A percentile compares a stretch with the other conserved stretches of the same genome.
Conservation (phyloP, 2,113 vertebrate species). For the Spea multiplicata region DNA sequence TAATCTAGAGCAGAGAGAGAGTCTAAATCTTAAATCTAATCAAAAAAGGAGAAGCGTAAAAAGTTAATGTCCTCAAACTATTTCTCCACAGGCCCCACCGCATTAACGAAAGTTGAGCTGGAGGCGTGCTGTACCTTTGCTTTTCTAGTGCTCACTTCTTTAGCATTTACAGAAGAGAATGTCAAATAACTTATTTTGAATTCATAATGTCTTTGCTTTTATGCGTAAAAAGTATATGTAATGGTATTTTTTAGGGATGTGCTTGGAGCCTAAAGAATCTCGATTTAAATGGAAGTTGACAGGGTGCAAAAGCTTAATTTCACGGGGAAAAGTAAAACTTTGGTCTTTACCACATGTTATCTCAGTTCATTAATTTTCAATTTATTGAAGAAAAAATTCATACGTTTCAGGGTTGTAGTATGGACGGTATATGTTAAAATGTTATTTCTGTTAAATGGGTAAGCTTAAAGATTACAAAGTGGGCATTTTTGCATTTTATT, state of each 20-base stretch:
- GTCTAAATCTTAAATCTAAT: constrained; percentile 14
- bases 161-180: constrained; percentile 3
- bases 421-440: too few species aligned
- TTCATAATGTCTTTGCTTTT: not conserved
- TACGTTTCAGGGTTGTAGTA: too few species aligned
- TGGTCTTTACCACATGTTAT: not conserved
- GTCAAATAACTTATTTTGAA: constrained; percentile 2
- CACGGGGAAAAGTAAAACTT: not conserved
- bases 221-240: not conserved
- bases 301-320: not conserved
- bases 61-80: constrained; percentile 33
- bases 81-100: constrained; percentile 12
- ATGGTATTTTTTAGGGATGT: not conserved
- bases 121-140: constrained; percentile 27
- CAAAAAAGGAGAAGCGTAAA: constrained; percentile 14
- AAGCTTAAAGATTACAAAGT: too few species aligned
- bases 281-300: not conserved
- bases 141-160: constrained; percentile 14
- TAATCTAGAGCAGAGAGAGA: constrained; percentile 7
- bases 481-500: too few species aligned
- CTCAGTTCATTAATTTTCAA: not conserved
- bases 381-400: not conserved
- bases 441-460: too few species aligned
- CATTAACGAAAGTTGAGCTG: constrained; percentile 22
- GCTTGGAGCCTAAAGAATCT: not conserved